A percentile compares a stretch with the other conserved stretches of the same genome.
phyloP scores from a whole-genome alignment of 2,113 vertebrate genomes.

The Oenanthe oenanthe region DNA sequence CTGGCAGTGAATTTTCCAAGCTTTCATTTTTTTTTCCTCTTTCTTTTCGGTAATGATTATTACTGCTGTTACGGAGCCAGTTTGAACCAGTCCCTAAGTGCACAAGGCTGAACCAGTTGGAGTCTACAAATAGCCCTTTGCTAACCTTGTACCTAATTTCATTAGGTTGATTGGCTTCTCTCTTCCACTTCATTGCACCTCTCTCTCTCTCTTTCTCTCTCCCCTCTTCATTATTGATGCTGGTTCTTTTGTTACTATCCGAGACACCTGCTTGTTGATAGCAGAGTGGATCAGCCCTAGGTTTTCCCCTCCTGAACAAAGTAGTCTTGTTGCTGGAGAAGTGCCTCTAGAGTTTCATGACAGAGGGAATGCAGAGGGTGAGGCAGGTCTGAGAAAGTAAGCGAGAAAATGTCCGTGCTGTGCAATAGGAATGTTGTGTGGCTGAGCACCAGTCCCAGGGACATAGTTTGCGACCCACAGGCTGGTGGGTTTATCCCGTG shows the following conservation, averaged over 20 bases:
- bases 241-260: slow-evolving; percentile 1
- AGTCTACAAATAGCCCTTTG: slow-evolving; percentile 21
- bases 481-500: background rate
- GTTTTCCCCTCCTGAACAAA: background rate
- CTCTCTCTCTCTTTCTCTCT: background rate
- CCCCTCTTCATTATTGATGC: slow-evolving; percentile 31
- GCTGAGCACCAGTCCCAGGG: background rate
- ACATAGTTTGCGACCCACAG: background rate
- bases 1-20: slow-evolving; percentile 41
- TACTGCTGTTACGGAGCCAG: slow-evolving; percentile 23
- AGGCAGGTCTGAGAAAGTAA: background rate
- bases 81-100: slow-evolving; percentile 33
- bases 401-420: background rate
- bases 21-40: slow-evolving; percentile 24
- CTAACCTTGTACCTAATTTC: slow-evolving; percentile 46
- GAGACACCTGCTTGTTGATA: background rate
- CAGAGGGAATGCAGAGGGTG: background rate
- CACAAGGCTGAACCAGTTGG: background rate
- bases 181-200: slow-evolving; percentile 13
- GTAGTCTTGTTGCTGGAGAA: background rate
- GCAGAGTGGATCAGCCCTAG: background rate
- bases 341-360: background rate
- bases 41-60: slow-evolving; percentile 36
- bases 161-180: slow-evolving; percentile 43
- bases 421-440: background rate